These are phyloP conservation scores for Melanotaenia nigrans DNA, from an alignment of 2,797 vertebrate genomes.

Conservation along the genomic window DNA sequence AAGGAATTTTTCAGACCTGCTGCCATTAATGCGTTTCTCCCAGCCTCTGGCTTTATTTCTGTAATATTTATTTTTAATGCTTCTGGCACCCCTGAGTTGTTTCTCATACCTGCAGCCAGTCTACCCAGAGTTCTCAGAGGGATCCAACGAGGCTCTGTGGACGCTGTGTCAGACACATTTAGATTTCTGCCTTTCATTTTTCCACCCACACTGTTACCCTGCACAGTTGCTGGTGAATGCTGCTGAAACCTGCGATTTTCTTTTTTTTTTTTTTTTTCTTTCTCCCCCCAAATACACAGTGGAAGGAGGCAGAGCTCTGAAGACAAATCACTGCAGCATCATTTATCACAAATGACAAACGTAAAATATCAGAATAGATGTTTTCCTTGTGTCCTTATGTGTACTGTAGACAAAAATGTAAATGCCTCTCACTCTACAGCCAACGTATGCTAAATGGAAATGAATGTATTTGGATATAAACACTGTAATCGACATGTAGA, in stretches of 20 bases:
- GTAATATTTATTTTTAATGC: slow-evolving; percentile 59
- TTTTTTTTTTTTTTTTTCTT: background rate
- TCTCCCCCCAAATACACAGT: slow-evolving; percentile 69
- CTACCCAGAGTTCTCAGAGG: slow-evolving; percentile 74
- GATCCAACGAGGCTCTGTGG: slow-evolving; percentile 70
- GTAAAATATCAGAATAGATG: slow-evolving; percentile 18
- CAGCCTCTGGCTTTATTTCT: slow-evolving; percentile 57
- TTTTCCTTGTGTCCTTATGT: background rate
- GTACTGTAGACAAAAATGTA: background rate
- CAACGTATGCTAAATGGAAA: background rate
- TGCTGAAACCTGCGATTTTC: slow-evolving; percentile 78
- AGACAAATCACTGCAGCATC: slow-evolving; percentile 59
- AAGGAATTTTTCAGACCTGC: slow-evolving; percentile 27
- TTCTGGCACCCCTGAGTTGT: slow-evolving; percentile 56
- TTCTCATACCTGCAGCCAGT: slow-evolving; percentile 73
- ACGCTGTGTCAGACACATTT: slow-evolving; percentile 83
- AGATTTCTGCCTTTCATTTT: slow-evolving; percentile 85
- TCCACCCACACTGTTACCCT: slow-evolving; percentile 82
- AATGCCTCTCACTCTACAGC: background rate
- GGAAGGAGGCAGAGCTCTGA: slow-evolving; percentile 51
- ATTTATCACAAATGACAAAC: slow-evolving; percentile 45
- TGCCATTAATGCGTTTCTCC: slow-evolving; percentile 40
- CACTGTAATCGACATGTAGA: slow-evolving; percentile 18
- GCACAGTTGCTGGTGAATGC: slow-evolving; percentile 76
- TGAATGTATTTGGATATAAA: slow-evolving; percentile 14